Evolutionary conservation across 2,888 invertebrate genomes (phyloP), one percentile per base, ranked within the genome.

Genomic region (Tryphoninae sp.): DNA sequence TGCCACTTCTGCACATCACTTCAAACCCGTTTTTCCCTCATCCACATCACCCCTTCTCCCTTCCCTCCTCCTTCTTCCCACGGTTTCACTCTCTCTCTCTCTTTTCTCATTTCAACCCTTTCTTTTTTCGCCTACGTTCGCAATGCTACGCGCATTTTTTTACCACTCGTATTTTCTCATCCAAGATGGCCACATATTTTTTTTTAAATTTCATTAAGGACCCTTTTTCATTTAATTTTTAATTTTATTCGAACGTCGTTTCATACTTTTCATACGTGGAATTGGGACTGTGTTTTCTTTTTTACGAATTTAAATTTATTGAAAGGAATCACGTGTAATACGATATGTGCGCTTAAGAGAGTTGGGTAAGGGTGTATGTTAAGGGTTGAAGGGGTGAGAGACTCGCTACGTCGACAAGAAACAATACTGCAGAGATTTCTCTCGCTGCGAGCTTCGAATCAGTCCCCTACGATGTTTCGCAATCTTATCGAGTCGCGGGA

Each of bases 1-100:
- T 26, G 71, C 65, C 67, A 58, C 78, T 79, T 79, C 67, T 40
- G 58, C 67, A 59, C 68, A 69, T 76, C 76, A 68, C 76, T 76
- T 68, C 61, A 68, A 76, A 16, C 68, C 53, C 68, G 42, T 65
- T 76, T 76, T 76, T 68, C 76, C 58, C 76, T 53, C 76, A 55
- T 45, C 26, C 74, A 45, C 55, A 65, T 13, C 72, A 53, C 4
- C 33, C 33, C 33, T 33, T 13, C 72, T 62, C 4, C 33, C 33
- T 7, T 33, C 6, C 33, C 33, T 6, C 33, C 72, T 62, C 72
- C 62, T 64, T 65, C 40, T 51, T 40, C 22, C 62, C 69, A 53
- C 73, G 40, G n/a, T 61, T n/a, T 75, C 26, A 75, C 75, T 71
- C 78, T 78, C 51, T 72, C 61, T 49, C 53, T 22, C 22, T 61